phyloP scores from a whole-genome alignment of 2,113 vertebrate genomes.

The Percina caprodes region DNA sequence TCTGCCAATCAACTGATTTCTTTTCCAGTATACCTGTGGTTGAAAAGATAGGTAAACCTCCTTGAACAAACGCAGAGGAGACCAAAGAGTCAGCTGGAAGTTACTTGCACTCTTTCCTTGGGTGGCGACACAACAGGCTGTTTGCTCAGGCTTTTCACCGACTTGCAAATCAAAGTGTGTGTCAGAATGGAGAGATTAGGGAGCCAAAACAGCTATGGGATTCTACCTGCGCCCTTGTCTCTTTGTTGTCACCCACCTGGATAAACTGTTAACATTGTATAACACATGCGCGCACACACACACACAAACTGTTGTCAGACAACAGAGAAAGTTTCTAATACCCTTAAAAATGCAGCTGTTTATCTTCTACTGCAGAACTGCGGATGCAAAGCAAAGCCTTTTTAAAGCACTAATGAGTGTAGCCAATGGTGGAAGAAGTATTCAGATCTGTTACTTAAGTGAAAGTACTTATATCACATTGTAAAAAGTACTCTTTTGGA shows the following conservation, averaged over 20 bases:
- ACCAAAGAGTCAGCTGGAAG: constrained; percentile 69
- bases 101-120: constrained; percentile 51
- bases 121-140: constrained; percentile 62
- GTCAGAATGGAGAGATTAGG: constrained; percentile 79
- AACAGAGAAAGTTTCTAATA: constrained; percentile 50
- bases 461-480: too few species aligned
- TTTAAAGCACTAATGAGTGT: constrained; percentile 61
- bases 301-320: constrained; percentile 28
- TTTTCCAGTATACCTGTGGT: constrained; percentile 46
- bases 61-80: constrained; percentile 64
- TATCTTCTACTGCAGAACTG: constrained; percentile 46
- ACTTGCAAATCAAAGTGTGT: constrained; percentile 80
- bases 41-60: constrained; percentile 71
- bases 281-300: constrained; percentile 41
- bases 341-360: constrained; percentile 69
- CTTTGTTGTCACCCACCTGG: constrained; percentile 82
- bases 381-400: constrained; percentile 48
- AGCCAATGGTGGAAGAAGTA: neutral
- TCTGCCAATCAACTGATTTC: constrained; percentile 63
- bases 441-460: too few species aligned
- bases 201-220: constrained; percentile 57
- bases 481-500: too few species aligned
- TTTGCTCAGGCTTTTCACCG: constrained; percentile 78
- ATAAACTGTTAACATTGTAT: constrained; percentile 66
- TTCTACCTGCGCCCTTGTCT: constrained; percentile 69